A percentile compares a stretch with the other conserved stretches of the same genome.
phyloP scores from a whole-genome alignment of 1,140 invertebrate genomes.

The Trachymyrmex cornetzi region DNA sequence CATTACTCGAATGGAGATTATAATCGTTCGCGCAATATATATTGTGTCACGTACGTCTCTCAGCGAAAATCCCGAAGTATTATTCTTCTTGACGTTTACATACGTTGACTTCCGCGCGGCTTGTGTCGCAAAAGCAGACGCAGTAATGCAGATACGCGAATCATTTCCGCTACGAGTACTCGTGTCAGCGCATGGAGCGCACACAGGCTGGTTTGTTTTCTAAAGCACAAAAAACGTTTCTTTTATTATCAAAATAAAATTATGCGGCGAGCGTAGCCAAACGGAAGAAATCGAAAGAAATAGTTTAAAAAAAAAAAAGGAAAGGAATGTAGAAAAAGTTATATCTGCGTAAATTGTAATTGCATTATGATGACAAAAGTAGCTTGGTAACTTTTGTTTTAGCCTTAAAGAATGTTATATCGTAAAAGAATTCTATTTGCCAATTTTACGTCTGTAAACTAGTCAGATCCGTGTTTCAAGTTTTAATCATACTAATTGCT shows the following conservation, averaged over 20 bases:
- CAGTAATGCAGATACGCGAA: slow-evolving; percentile 40
- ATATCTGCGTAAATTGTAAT: background rate
- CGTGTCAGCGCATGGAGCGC: slow-evolving; percentile 11
- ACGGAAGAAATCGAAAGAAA: background rate
- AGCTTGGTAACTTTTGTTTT: background rate
- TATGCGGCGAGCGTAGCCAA: background rate
- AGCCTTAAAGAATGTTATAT: background rate
- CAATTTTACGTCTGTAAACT: background rate
- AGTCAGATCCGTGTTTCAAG: background rate
- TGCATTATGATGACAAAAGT: background rate
- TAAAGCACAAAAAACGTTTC: slow-evolving; percentile 2
- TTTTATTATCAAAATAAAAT: slow-evolving; percentile 33
- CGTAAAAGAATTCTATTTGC: background rate
- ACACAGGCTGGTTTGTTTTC: slow-evolving; percentile 10
- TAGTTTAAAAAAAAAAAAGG: too few relatives aligned
- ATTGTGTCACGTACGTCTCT: slow-evolving; percentile 64
- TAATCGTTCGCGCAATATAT: slow-evolving; percentile 68
- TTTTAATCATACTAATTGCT: slow-evolving; percentile 16
- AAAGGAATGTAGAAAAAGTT: background rate
- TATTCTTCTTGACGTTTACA: slow-evolving; percentile 66
- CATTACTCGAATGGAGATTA: slow-evolving; percentile 65
- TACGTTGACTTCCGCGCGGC: slow-evolving; percentile 31
- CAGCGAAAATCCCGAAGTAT: slow-evolving; percentile 54
- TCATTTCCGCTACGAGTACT: slow-evolving; percentile 35
- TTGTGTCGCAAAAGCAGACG: slow-evolving; percentile 29